Conservation (phyloP, 2,113 vertebrate species). For the Pseudonaja textilis region DNA sequence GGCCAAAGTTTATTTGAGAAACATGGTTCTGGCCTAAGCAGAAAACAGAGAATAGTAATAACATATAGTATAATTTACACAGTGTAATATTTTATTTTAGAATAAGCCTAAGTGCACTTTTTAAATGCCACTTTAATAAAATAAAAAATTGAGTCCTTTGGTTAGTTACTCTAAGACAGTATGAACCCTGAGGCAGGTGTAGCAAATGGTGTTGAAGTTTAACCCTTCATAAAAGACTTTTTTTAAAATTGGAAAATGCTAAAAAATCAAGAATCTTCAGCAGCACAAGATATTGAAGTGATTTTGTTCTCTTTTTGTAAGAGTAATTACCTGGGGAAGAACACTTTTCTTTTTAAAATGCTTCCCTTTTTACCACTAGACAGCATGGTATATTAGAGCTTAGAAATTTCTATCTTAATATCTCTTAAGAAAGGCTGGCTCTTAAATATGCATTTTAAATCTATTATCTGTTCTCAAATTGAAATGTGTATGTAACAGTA, state of each 20-base stretch:
- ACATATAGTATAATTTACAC: neutral
- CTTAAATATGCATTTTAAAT: constrained; percentile 4
- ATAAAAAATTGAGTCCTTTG: neutral
- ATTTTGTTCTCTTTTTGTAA: neutral
- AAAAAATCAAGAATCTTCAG: neutral
- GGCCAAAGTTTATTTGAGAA: neutral
- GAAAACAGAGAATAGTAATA: neutral
- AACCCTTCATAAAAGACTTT: neutral
- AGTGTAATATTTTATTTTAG: neutral
- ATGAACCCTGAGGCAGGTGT: neutral
- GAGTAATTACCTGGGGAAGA: neutral
- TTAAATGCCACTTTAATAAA: neutral
- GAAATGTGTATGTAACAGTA: neutral
- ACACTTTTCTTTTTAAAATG: neutral
- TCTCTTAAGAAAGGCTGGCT: neutral
- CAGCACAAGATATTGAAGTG: neutral
- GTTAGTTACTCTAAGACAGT: neutral
- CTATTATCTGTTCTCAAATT: too few species aligned
- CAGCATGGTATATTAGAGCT: neutral
- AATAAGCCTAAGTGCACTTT: neutral
- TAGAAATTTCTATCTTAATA: neutral
- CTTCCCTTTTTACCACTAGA: neutral
- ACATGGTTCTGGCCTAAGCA: neutral
- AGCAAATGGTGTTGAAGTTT: neutral
- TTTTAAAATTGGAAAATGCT: neutral